Evolutionary conservation across 2,797 vertebrate genomes (phyloP), one percentile per base, ranked within the genome.

Genomic region (Lerista edwardsae): DNA sequence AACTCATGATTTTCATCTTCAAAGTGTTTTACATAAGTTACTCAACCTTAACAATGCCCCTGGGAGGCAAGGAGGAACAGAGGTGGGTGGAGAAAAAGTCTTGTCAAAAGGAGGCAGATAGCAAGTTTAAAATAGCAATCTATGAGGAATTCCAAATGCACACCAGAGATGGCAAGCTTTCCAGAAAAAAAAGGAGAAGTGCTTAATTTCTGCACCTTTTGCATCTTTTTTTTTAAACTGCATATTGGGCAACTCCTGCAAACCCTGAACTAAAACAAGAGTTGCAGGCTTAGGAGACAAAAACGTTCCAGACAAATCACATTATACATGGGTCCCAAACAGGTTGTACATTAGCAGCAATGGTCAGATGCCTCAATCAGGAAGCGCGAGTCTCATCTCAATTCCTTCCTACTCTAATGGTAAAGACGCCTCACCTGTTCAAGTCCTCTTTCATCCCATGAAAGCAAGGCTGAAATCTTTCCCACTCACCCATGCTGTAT

Each of bases 41-140:
- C 71, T 1, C 81, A 83, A 78, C 84, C 21, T 75, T 84, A 86
- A 75, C 83, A 47, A 1, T 89, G 78, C 85, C 89, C 80, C 86
- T 34, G 0, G n/a, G 73, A 86, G 80, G 0, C 0, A 76, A 73
- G 71, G 72, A 61, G 75, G 75, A 59, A 0, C 76, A 44, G 84
- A 2, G 65, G 73, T 0, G 65, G 74, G 80, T 83, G 80, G 31
- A 75, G 57, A 3, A 41, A 39, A 51, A n/a, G 39, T 62, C 15
- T 39, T n/a, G 23, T 73, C 23, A 79, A 83, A 29, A 84, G 77
- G 82, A 75, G n/a, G 79, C 27, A 69, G 59, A 69, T 6, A 77
- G 36, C 62, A 75, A 86, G 64, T 69, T 77, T 86, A 71, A 86
- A 86, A 86, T 86, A 86, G 73, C 74, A 39, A 36, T 76, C 73